Evolutionary conservation across 2,888 invertebrate genomes (phyloP), one percentile per base, ranked within the genome.

Genomic region (Diogma glabrata): DNA sequence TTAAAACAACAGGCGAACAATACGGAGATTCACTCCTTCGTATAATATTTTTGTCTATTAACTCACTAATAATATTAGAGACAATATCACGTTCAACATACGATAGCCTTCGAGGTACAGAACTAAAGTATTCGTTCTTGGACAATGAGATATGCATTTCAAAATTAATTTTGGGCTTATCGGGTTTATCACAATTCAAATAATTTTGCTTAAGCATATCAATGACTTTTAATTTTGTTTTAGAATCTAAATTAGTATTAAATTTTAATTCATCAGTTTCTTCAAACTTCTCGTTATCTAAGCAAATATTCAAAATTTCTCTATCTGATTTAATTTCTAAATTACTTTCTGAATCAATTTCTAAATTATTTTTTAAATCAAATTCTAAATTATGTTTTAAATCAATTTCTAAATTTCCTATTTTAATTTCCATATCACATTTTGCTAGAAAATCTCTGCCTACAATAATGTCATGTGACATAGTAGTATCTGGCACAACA

Each of bases 1-100:
- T 53, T 10, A 57, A 43, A 3, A 58, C 56, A 16, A 56, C 55
- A 1, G 57, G 53, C 8, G 55, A 55, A 4, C 56, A 51, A 51
- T 54, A 56, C 6, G 56, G 54, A 1, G 57, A 56, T 38, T 55
- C 30, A 19, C 53, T 56, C 8, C 28, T 50, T 6, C 55, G 47
- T 23, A 58, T 55, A 7, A 55, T 50, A 6, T 50, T 50, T 12
- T 54, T 16, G 9, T 49, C 46, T 20, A 56, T 28, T 10, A 58
- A 49, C 16, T 54, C 54, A 8, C 40, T 23, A 16, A 53, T 54
- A n/a, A 55, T 58, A 6, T 48, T 38, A 4, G 47, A 26, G 8
- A 57, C 50, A 23, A 53, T 51, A 6, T 19, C 28, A 24, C 50
- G 48, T 20, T 55, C 52, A 14, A 22, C 19, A 43, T 49, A 53